phyloP scores from a whole-genome alignment of 2,797 vertebrate species.

The Streptopelia turtur region DNA sequence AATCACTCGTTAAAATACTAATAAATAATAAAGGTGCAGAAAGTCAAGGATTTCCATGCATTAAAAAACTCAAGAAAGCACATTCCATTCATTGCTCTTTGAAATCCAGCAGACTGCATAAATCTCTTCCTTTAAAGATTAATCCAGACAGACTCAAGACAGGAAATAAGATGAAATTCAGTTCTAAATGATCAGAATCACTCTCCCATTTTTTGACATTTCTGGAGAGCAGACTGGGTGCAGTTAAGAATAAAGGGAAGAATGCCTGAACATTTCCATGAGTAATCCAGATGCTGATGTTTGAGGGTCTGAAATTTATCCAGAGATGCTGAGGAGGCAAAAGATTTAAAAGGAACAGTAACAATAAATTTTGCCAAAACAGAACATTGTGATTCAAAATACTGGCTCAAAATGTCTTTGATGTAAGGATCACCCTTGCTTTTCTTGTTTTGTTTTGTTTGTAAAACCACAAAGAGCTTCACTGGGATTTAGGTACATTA shows the following conservation, averaged over 20 bases:
- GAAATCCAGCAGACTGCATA: not conserved
- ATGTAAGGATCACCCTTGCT: not conserved
- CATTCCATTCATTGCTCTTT: not conserved
- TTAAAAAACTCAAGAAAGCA: not conserved
- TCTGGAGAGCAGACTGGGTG: not conserved
- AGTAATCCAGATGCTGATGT: not conserved
- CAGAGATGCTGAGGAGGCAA: not conserved
- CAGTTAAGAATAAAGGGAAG: not conserved
- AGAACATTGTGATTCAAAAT: not conserved
- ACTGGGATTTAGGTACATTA: accelerated
- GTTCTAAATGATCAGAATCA: not conserved
- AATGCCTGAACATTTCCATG: not conserved
- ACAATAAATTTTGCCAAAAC: not conserved
- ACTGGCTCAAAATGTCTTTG: not conserved
- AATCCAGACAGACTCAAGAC: not conserved
- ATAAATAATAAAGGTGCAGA: not conserved
- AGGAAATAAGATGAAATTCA: not conserved
- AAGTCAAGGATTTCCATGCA: not conserved
- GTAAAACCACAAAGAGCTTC: not conserved
- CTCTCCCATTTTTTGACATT: not conserved
- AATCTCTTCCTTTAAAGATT: not conserved
- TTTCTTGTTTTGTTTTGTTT: not conserved
- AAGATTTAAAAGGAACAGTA: not conserved
- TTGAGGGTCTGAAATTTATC: not conserved
- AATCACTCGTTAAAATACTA: not conserved